A percentile compares a stretch with the other conserved stretches of the same genome.
phyloP scores from a whole-genome alignment of 1,140 invertebrate species.

The Lepidurus couesii region DNA sequence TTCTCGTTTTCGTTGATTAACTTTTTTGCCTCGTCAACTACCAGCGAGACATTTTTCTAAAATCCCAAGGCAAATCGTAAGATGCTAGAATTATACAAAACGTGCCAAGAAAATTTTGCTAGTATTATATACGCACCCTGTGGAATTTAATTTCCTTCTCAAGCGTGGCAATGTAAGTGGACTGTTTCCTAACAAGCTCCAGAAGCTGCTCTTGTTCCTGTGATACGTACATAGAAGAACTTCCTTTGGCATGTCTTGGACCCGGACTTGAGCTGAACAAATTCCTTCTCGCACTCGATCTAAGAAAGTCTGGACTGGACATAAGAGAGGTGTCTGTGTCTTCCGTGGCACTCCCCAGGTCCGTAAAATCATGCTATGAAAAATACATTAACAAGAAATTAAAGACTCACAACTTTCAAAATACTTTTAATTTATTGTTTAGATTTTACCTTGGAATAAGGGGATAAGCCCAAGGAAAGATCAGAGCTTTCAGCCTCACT shows the following conservation, averaged over 20 bases:
- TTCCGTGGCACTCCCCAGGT: neutral
- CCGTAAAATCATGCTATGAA: neutral
- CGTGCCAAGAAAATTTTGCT: neutral
- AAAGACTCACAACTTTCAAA: neutral
- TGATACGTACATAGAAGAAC: neutral
- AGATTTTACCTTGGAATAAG: neutral
- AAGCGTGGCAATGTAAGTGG: constrained; percentile 22
- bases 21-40: neutral
- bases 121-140: constrained; percentile 2
- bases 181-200: constrained; percentile 25
- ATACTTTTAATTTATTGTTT: neutral
- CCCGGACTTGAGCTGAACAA: neutral
- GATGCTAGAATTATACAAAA: neutral
- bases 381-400: neutral
- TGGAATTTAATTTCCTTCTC: constrained; percentile 33
- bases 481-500: constrained; percentile 1
- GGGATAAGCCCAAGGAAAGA: neutral
- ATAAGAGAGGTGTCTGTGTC: neutral
- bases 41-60: constrained; percentile 1
- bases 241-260: neutral
- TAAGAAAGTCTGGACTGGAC: neutral
- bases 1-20: neutral
- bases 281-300: neutral
- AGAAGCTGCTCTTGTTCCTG: constrained; percentile 20
- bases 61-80: neutral